Conservation (phyloP, 2,797 vertebrate genomes). For the Enteromius trimaculatus region DNA sequence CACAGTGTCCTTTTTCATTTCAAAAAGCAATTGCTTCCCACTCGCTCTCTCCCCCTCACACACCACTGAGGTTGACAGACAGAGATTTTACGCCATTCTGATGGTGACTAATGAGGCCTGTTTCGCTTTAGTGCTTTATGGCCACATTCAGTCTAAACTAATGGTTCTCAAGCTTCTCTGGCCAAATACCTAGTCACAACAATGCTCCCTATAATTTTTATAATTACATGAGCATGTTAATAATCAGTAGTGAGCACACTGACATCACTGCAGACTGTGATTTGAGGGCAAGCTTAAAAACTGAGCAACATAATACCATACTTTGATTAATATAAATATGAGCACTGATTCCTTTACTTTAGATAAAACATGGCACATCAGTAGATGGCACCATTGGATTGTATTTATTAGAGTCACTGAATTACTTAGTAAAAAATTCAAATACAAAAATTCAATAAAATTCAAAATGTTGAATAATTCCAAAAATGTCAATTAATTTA, state of each 20-base stretch:
- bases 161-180: background rate
- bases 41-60: constrained; percentile 15
- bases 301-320: background rate
- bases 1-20: constrained; percentile 29
- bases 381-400: background rate
- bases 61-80: constrained; percentile 24
- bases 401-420: background rate
- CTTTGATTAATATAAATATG: background rate
- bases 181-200: constrained; percentile 15
- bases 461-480: background rate
- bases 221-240: constrained; percentile 19
- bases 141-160: constrained; percentile 1
- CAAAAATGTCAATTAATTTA: too few relatives aligned
- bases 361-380: background rate
- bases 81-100: constrained; percentile 28
- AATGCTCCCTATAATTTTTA: constrained; percentile 19
- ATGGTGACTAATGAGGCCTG: constrained; percentile 28
- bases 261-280: constrained; percentile 2
- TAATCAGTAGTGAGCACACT: background rate
- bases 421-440: background rate
- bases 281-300: background rate
- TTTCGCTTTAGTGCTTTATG: constrained; percentile 3
- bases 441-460: background rate
- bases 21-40: constrained; percentile 21
- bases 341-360: background rate